Evolutionary conservation across 2,113 vertebrate genomes (phyloP), one percentile per base, ranked within the genome.

Genomic region (Hiodon tergisus): DNA sequence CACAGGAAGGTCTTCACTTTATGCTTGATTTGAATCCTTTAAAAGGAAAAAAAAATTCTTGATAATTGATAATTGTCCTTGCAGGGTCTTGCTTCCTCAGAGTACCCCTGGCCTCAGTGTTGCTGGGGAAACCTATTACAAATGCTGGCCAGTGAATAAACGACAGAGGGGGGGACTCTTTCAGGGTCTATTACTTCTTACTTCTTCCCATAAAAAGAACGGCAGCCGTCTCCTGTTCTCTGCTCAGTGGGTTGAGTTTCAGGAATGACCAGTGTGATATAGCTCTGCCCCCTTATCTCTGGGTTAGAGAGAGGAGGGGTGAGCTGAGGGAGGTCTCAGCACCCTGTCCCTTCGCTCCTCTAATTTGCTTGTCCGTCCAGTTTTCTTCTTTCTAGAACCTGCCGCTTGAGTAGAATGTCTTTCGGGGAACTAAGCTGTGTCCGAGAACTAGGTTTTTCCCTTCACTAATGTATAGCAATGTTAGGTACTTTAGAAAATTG

Each of bases 251-350:
- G 83, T 87, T 74, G 77, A 80, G 85, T 83, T 83, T 82, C 80
- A 88, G 80, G 85, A 90, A 83, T 87, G 89, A 81, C 83, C 72
- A 51, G 63, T 80, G 83, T 82, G 84, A 86, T 84, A 82, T 76
- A 76, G 85, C 82, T 83, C 82, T 83, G 83, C 80, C 85, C 80
- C 89, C 86, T 91, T 91, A 90, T 91, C 89, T 85, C 84, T 75
- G 78, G 60, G 73, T 70, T 71, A 81, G 78, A 77, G 77, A 78
- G 80, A 79, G 63, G 77, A 75, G 46, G 76, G 76, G 67, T 76
- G 73, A 59, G 50, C 71, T 76, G 84, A 85, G 87, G 87, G 88
- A 88, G 88, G 85, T 87, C 86, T 87, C 55, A 78, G 77, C 73
- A 78, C 80, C 76, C 81, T 84, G 63, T 83, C 82, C 82, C 61